Percentiles rank a stretch among this genome's conserved stretches.
Conservation (phyloP, 2,797 vertebrate genomes). For the Cyclopterus lumpus region DNA sequence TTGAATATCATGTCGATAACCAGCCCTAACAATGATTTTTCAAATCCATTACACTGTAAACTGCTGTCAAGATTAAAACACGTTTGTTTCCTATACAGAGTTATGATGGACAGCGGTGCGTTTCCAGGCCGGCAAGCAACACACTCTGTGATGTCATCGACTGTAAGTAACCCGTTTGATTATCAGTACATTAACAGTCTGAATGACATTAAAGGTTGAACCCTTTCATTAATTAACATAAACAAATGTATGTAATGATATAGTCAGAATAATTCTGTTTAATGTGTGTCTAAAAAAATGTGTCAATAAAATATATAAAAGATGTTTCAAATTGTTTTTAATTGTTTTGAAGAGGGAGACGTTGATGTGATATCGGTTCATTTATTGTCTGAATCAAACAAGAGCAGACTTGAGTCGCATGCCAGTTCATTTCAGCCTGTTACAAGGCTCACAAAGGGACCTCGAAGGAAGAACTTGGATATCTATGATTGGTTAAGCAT, state of each 20-base stretch:
- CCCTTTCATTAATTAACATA: background rate
- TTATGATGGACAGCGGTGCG: background rate
- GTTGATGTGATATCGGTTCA: background rate
- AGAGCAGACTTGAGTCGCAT: conserved; percentile 54
- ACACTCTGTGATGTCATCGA: conserved; percentile 6
- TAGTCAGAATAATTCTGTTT: background rate
- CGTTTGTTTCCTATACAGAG: conserved; percentile 46
- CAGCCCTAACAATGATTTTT: background rate
- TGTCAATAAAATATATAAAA: conserved; percentile 65
- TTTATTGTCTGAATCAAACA: conserved; percentile 47
- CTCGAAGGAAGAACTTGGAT: conserved; percentile 37
- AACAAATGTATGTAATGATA: conserved; percentile 12
- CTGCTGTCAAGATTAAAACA: conserved; percentile 3
- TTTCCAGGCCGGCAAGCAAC: too few relatives aligned
- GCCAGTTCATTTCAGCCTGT: conserved; percentile 71
- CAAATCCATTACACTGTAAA: background rate
- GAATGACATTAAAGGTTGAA: background rate
- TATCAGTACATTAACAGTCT: background rate
- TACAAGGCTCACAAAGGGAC: conserved; percentile 61
- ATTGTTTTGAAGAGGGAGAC: background rate
- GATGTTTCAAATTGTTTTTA: conserved; percentile 17
- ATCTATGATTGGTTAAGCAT: conserved; percentile 68
- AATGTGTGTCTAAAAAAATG: conserved; percentile 15
- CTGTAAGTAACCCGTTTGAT: conserved; percentile 59
- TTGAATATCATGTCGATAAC: background rate